Evolutionary conservation across 1,140 invertebrate genomes (phyloP).

Genomic region (Eulimnadia texana): DNA sequence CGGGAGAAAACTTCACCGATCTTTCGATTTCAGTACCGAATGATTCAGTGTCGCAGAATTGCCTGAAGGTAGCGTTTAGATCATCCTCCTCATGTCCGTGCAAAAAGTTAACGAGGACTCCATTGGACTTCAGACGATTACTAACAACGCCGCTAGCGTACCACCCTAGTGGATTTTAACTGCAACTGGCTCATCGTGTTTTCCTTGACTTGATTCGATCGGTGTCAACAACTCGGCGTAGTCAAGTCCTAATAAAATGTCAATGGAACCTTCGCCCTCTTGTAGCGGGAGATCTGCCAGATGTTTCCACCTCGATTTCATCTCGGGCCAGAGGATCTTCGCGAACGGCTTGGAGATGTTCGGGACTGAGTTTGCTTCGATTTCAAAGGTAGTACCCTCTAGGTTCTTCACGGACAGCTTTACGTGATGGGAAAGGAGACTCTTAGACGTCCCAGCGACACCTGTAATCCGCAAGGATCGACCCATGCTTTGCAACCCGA

Average conservation of each 20-base stretch:
- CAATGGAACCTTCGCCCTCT: background rate
- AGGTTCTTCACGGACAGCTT: background rate
- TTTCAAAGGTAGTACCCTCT: background rate
- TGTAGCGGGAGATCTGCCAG: background rate
- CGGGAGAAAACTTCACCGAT: background rate
- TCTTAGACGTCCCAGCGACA: background rate
- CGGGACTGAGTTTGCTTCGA: background rate
- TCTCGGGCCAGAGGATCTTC: background rate
- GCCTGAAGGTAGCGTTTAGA: background rate
- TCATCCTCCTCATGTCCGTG: background rate
- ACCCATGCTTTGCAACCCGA: background rate
- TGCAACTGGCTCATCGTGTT: background rate
- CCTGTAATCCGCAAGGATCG: background rate
- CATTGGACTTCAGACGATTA: too few relatives aligned
- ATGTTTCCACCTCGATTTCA: background rate
- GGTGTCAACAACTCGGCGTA: background rate
- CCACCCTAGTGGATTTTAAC: background rate
- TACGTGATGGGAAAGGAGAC: background rate
- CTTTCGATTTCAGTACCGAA: background rate
- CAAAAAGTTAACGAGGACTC: too few relatives aligned
- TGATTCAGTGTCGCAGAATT: constrained; percentile 1
- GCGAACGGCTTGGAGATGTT: background rate
- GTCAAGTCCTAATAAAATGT: background rate
- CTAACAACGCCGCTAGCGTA: background rate
- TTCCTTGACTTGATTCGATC: background rate